Evolutionary conservation across 2,113 vertebrate genomes (phyloP).

Genomic region (Equus quagga): DNA sequence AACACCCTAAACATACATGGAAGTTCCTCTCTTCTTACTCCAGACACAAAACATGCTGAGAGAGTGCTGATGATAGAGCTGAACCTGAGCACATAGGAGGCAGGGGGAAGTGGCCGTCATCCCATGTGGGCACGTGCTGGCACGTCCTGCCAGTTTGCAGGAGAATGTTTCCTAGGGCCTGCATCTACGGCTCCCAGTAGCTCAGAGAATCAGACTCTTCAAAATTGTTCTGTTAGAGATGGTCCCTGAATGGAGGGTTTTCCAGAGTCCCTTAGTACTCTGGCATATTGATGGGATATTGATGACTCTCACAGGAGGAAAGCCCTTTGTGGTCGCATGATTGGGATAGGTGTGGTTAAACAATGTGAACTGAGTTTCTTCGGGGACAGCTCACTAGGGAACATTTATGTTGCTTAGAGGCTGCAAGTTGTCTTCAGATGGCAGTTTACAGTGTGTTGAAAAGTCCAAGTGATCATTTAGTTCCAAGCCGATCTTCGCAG

Average conservation of each 20-base stretch:
- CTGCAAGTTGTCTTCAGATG: constrained; percentile 3
- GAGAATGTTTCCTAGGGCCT: not conserved
- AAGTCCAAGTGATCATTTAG: not conserved
- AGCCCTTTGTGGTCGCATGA: not conserved
- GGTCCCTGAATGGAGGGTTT: not conserved
- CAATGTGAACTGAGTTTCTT: not conserved
- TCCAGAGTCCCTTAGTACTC: not conserved
- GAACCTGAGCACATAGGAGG: not conserved
- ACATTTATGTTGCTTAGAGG: not conserved
- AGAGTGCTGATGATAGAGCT: not conserved
- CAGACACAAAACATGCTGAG: not conserved
- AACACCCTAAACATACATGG: not conserved
- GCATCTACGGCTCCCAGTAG: not conserved
- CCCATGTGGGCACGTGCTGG: not conserved
- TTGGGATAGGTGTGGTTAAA: not conserved
- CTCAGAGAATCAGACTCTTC: not conserved
- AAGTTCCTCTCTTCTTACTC: not conserved
- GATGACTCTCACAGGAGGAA: not conserved
- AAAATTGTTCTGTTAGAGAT: not conserved
- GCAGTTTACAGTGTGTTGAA: not conserved
- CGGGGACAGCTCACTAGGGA: not conserved
- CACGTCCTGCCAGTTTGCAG: not conserved
- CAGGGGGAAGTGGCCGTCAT: not conserved
- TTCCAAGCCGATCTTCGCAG: not conserved
- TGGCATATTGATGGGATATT: not conserved